Percentiles rank a stretch among this genome's conserved stretches.
phyloP scores from a whole-genome alignment of 2,888 invertebrate species.

The Protodeltote pygarga region DNA sequence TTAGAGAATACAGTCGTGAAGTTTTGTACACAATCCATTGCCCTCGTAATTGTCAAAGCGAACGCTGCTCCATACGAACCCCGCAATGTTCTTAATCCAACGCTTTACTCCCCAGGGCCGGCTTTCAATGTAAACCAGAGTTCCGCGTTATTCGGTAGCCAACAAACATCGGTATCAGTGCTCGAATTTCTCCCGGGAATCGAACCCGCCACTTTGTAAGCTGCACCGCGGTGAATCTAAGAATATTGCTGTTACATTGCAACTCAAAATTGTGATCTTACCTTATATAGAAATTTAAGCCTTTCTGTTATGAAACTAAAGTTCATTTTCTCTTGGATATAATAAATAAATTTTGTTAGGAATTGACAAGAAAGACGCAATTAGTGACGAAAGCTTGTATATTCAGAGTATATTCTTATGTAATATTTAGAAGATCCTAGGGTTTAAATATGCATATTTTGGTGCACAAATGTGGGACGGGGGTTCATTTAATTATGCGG shows the following conservation, averaged over 20 bases:
- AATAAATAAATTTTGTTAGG: background rate
- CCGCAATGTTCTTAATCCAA: conserved; percentile 13
- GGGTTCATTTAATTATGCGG: conserved; percentile 36
- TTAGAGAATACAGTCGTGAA: background rate
- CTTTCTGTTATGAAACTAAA: rapidly evolving
- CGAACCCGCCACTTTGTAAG: conserved; percentile 46
- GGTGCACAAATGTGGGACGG: background rate
- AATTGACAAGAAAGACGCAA: conserved; percentile 24
- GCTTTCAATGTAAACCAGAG: conserved; percentile 41
- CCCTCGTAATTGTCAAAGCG: conserved; percentile 1
- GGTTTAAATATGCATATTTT: conserved; percentile 21
- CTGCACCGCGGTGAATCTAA: conserved; percentile 36
- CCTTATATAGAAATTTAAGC: background rate
- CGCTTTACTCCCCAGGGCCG: conserved; percentile 21
- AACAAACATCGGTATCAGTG: conserved; percentile 36
- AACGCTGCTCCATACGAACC: background rate
- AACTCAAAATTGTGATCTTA: conserved; percentile 4
- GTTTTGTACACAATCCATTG: background rate
- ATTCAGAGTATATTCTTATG: background rate
- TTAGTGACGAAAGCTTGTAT: conserved; percentile 19
- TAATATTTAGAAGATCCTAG: conserved; percentile 14
- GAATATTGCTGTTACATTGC: conserved; percentile 28
- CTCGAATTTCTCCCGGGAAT: conserved; percentile 43
- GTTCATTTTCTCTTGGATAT: background rate
- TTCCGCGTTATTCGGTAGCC: conserved; percentile 40